Evolutionary conservation across 1,140 invertebrate genomes (phyloP).

Genomic region (Riptortus pedestris): DNA sequence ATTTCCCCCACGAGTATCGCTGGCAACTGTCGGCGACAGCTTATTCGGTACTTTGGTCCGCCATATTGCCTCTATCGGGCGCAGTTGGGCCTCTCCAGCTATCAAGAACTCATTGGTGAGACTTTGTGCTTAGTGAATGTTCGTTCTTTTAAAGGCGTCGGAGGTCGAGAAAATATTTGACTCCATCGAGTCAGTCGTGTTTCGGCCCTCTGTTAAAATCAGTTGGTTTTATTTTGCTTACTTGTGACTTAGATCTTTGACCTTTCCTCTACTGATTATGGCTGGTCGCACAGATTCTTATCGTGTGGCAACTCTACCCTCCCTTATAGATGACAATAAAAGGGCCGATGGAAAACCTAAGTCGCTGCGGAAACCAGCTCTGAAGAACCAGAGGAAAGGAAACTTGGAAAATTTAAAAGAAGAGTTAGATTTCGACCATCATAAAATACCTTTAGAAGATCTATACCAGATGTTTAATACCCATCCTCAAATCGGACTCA

Average conservation of each 20-base stretch:
- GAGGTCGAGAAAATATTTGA: too few species aligned
- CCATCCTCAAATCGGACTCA: constrained; percentile 89
- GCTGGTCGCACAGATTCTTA: constrained; percentile 87
- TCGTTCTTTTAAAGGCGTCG: too few species aligned
- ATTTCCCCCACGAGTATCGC: too few species aligned
- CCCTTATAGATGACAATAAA: constrained; percentile 84
- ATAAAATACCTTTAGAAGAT: constrained; percentile 93
- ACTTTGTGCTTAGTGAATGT: too few species aligned
- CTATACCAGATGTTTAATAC: constrained; percentile 90
- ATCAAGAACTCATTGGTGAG: too few species aligned
- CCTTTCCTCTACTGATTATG: constrained; percentile 33
- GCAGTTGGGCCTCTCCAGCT: too few species aligned
- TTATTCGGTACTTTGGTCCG: too few species aligned
- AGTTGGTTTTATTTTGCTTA: too few species aligned
- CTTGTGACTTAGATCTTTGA: neutral
- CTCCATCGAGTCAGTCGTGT: too few species aligned
- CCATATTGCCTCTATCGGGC: too few species aligned
- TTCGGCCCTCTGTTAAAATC: too few species aligned
- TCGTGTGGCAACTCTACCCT: constrained; percentile 78
- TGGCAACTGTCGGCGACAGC: too few species aligned
- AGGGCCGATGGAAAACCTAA: constrained; percentile 84
- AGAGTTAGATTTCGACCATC: constrained; percentile 96
- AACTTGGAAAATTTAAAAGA: constrained; percentile 95
- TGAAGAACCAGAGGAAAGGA: constrained; percentile 60
- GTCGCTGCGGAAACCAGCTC: constrained; percentile 65